Base-by-base conservation (phyloP, 2,888 invertebrate genomes). In the Scaptomyza caliginosa region DNA sequence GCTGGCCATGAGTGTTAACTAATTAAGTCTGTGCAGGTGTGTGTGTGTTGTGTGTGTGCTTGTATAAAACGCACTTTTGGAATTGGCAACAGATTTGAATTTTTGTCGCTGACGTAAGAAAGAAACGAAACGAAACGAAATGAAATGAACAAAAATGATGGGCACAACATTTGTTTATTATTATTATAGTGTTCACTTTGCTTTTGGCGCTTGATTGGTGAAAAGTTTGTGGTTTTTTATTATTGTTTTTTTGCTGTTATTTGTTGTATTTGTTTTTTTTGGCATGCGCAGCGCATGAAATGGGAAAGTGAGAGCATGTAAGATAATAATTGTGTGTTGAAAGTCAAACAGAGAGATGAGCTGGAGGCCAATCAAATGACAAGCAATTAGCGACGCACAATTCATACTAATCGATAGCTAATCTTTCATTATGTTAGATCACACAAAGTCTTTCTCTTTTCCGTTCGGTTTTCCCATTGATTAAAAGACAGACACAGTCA, bases 1-100 rank as follows among this genome's bases (percentile, higher is more conserved):
- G 84, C 34, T 51, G 64, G 50, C 75, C 62, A 66, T 69, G 45
- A 64, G 74, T 74, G 69, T 70, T 70, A 65, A 77, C 78, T 81
- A 84, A 84, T 79, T 79, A 84, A 74, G 34, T 16, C 4, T 34
- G 32, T 16, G 13, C 4, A 2, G 11, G 11, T 28, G 28, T 28
- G 30, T 26, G 26, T 26, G 26, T 26, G 26, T 26, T 8, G 10
- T 26, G 26, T 28, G 10, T 28, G 28, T 28, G 11, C 11, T 2
- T 28, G 80, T 65, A 63, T 42, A 64, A 56, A 55, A 51, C 67
- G 64, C 58, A 63, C 68, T 62, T 38, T 57, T 13, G 63, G 19
- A 42, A 60, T 54, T 60, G 43, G 52, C 42, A 48, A 30, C 40
- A 48, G 43, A 65, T 65, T 65, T 65, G 65, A 55, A 55, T 66